Base-by-base conservation (phyloP, 92 coral and sea anemone species). In the Pocillopora meandrina region DNA sequence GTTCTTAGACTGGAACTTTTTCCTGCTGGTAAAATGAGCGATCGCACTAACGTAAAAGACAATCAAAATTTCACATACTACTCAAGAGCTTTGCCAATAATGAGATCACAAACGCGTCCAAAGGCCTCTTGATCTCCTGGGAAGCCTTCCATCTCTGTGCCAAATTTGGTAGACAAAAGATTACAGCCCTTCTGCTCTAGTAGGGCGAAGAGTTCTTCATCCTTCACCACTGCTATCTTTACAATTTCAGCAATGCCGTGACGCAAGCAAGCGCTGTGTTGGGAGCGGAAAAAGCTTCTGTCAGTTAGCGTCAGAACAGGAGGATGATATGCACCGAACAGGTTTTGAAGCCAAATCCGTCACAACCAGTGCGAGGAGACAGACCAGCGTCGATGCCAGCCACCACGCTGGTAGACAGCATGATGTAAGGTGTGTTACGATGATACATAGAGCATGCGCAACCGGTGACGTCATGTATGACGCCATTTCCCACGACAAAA, bases 331-430 rank as follows among this genome's bases (percentile, higher is more conserved):
- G 89, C 81, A n/a, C 94, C 94, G 82, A 88, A 91, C 78, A 91
- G 92, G 80, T 91, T 91, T 91, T 91, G 81, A 88, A 88, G 18
- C 89, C 89, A 60, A 91, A 91, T 9, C 94, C 94, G 73, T 91
- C 94, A 35, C 94, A 91, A 13, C 94, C 85, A 33, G 92, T 91
- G 26, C 94, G 94, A 16, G 94, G 94, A 12, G 91, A 88, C 31
- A 91, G 94, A 0, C 94, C 94, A 36, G 94, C 94, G 70, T 91
- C 94, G 52, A 91, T 91, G 60, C 94, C 94, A 61, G 94, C 71
- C 60, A 91, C 91, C 31, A 91, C 78, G 66, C 91, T 88, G 3
- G 94, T 88, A 31, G 92, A 91, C n/a, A 91, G 83, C 94, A 91
- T 91, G 72, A 91, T 85, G 61, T 91, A 91, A 4, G 94, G 94